Evolutionary conservation across 1,140 invertebrate genomes (phyloP), one percentile per base, ranked within the genome.

Genomic region (Lasioglossum albipes): DNA sequence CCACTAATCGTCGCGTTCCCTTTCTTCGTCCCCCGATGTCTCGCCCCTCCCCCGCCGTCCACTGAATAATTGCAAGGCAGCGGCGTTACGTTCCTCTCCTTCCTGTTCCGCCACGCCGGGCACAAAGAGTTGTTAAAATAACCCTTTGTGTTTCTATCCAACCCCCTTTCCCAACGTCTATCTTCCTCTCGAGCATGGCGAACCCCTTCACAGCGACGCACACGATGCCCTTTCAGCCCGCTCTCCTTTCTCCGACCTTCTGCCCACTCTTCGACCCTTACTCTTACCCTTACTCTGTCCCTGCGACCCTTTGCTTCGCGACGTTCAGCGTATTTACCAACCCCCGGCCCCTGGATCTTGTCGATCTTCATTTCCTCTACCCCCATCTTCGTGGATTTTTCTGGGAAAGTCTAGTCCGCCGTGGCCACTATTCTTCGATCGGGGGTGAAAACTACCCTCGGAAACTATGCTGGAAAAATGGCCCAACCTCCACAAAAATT

Each of bases 91-190:
- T 88, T 88, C 36, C 86, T 88, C 84, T 83, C 81, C 81, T 87
- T 86, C 82, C 83, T 81, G 82, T 82, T 76, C 69, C 59, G 74
- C 75, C 79, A 76, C 76, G 81, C 82, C 81, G 82, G 82, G 45
- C 45, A 89, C 88, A 91, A 90, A 89, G 86, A 88, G 86, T 74
- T 90, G 90, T 90, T 91, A 89, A 79, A 90, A 90, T 89, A 89
- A 87, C 85, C 83, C 88, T 89, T 90, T 91, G 87, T 90, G 66
- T 61, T 64, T 75, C 71, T 83, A 75, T 74, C 81, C 62, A 41
- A 72, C 72, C 62, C 74, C 72, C 70, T 79, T 79, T 75, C 72
- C 45, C 36, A 36, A 36, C 36, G 57, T 66, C 54, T 54, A 57
- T 62, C 79, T 79, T 76, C 79, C 79, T 61, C 66, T 81, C 75